These are phyloP conservation scores for Hedya salicella DNA, from an alignment of 2,888 invertebrate genomes.

Conservation along the genomic window DNA sequence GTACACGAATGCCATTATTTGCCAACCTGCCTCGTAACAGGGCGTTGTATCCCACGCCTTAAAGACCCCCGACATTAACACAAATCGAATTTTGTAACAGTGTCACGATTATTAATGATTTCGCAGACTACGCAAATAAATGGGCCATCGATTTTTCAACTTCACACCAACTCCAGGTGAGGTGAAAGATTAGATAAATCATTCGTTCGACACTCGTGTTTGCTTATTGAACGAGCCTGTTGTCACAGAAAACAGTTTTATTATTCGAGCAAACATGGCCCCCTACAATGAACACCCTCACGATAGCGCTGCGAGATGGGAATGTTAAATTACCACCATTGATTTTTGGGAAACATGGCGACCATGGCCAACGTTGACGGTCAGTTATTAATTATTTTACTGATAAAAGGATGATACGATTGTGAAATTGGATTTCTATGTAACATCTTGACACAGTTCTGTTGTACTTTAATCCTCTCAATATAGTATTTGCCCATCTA, in stretches of 20 bases:
- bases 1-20: conserved; percentile 42
- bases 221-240: conserved; percentile 50
- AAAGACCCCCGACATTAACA: conserved; percentile 45
- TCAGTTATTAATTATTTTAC: conserved; percentile 13
- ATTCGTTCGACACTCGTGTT: conserved; percentile 48
- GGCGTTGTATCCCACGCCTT: conserved; percentile 36
- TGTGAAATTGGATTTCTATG: not conserved
- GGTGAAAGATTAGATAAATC: conserved; percentile 42
- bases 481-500: not conserved
- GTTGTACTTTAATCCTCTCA: not conserved
- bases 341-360: conserved; percentile 55
- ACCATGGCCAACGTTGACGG: not conserved
- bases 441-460: not conserved
- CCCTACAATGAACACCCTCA: conserved; percentile 64
- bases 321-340: conserved; percentile 64
- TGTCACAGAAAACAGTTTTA: conserved; percentile 67
- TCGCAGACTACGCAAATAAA: conserved; percentile 38
- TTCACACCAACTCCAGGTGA: conserved; percentile 26
- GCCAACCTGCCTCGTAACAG: conserved; percentile 29
- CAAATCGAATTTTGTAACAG: conserved; percentile 51
- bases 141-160: conserved; percentile 37
- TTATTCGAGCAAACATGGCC: conserved; percentile 67
- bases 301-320: conserved; percentile 54
- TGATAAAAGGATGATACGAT: conserved; percentile 11
- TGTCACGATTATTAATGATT: conserved; percentile 38